Evolutionary conservation across 2,888 invertebrate genomes (phyloP).

Genomic region (Zele albiditarsus): DNA sequence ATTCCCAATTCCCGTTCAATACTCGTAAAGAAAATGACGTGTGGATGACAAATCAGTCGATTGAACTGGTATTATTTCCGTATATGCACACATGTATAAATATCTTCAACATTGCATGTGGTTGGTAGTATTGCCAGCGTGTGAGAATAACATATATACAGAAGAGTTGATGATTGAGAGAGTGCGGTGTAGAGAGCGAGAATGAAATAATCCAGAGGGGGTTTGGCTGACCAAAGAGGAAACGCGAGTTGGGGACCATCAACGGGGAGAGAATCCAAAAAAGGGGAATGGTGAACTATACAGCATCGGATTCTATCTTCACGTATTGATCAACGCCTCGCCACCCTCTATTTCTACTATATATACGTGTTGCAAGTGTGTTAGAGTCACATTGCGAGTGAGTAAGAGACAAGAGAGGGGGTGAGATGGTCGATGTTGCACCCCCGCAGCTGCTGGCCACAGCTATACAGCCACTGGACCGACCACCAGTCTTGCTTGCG

Average conservation of each 20-base stretch:
- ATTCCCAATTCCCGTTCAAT: no score
- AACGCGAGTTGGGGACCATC: conserved; percentile 40
- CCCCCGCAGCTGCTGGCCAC: conserved; percentile 68
- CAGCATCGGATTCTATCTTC: conserved; percentile 73
- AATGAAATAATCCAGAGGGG: conserved; percentile 26
- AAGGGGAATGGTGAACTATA: conserved; percentile 60
- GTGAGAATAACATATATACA: background rate
- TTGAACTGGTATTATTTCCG: conserved; percentile 56
- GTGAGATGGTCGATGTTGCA: conserved; percentile 64
- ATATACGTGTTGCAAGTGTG: background rate
- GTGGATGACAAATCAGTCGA: conserved; percentile 70
- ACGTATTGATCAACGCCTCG: conserved; percentile 73
- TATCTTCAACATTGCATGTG: background rate
- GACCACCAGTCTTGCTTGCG: conserved; percentile 66
- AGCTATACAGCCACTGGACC: conserved; percentile 71
- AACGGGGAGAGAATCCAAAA: conserved; percentile 43
- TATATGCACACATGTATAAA: conserved; percentile 3
- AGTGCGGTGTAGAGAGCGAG: conserved; percentile 53
- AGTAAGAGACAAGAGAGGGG: conserved; percentile 47
- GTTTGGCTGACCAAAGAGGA: conserved; percentile 39
- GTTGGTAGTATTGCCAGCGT: background rate
- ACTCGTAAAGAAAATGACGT: conserved; percentile 65
- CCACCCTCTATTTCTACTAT: conserved; percentile 60
- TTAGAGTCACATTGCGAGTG: conserved; percentile 37
- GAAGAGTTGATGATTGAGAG: conserved; percentile 16